Evolutionary conservation across 1,140 invertebrate genomes (phyloP).

Genomic region (Cydia pomonella): DNA sequence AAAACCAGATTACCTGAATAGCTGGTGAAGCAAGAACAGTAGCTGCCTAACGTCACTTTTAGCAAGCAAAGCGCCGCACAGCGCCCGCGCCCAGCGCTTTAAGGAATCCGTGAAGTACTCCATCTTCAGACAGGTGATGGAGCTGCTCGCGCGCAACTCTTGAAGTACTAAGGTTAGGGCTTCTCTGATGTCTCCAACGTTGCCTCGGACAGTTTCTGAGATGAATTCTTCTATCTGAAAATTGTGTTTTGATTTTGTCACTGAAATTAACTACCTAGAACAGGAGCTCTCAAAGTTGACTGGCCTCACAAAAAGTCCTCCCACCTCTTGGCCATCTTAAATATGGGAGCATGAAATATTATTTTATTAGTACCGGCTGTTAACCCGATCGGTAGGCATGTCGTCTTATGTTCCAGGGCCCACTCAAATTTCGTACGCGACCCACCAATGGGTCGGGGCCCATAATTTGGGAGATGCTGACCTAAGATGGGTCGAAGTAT

Average conservation of each 20-base stretch:
- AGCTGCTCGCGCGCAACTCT: slow-evolving; percentile 57
- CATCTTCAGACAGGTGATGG: slow-evolving; percentile 39
- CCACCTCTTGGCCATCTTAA: too few relatives aligned
- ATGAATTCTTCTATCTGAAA: slow-evolving; percentile 69
- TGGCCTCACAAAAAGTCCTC: too few relatives aligned
- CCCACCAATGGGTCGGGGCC: too few relatives aligned
- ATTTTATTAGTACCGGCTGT: too few relatives aligned
- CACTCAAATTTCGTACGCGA: too few relatives aligned
- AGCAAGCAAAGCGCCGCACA: slow-evolving; percentile 52
- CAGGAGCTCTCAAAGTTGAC: too few relatives aligned
- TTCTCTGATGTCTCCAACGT: slow-evolving; percentile 59
- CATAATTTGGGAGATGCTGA: too few relatives aligned
- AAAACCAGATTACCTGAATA: slow-evolving; percentile 62
- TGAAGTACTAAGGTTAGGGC: slow-evolving; percentile 57
- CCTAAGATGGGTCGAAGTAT: too few relatives aligned
- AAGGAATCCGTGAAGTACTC: slow-evolving; percentile 48
- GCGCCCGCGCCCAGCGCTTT: slow-evolving; percentile 58
- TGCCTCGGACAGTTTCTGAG: slow-evolving; percentile 51
- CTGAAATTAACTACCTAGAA: neutral
- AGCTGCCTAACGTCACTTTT: slow-evolving; percentile 53
- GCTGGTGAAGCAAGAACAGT: slow-evolving; percentile 64
- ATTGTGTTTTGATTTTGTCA: too few relatives aligned
- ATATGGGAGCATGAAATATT: too few relatives aligned
- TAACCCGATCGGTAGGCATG: too few relatives aligned
- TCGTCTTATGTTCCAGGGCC: too few relatives aligned